Evolutionary conservation across 2,888 invertebrate genomes (phyloP), one percentile per base, ranked within the genome.

Genomic region (Hirtodrosophila cameraria): DNA sequence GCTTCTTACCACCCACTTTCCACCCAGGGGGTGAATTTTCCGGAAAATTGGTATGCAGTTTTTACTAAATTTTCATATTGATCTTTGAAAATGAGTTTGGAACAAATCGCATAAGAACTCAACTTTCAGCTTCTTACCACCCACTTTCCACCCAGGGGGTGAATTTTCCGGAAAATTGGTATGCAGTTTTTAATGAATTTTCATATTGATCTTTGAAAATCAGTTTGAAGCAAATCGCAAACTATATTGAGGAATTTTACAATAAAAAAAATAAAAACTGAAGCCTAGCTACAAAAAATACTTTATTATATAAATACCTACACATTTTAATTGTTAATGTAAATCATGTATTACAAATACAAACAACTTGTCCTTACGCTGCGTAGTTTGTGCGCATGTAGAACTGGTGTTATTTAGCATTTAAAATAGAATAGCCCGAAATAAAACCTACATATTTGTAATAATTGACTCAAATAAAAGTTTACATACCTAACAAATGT

Each of bases 321-420:
- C 35, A 81, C 46, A 64, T 67, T 64, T 71, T 52, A 61, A 67
- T 61, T 67, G 62, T 68, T 65, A 60, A 64, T 45, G 55, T 58
- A 48, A 49, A 55, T 49, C 57, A 49, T 63, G 72, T 82, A 78
- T 75, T 67, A 67, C 48, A 70, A 81, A 82, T 71, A 61, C 59
- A 55, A 59, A 31, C 53, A 50, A 61, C 27, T 55, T 76, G 43
- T 71, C 58, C 73, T 45, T 27, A 65, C 48, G 59, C 64, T 64
- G 55, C 50, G 68, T 79, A 82, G 80, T 64, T 75, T 69, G 59
- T 75, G 69, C 76, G 60, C 60, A 63, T 62, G 78, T 75, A 65
- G 68, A 68, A 59, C 63, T 57, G 79, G 71, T 60, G 67, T 81
- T 84, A 73, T 65, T 73, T 86, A 80, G 86, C 80, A 85, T 80